Percentiles rank a stretch among this genome's conserved stretches.
phyloP scores from a whole-genome alignment of 1,140 invertebrate genomes.

The Sipha flava region DNA sequence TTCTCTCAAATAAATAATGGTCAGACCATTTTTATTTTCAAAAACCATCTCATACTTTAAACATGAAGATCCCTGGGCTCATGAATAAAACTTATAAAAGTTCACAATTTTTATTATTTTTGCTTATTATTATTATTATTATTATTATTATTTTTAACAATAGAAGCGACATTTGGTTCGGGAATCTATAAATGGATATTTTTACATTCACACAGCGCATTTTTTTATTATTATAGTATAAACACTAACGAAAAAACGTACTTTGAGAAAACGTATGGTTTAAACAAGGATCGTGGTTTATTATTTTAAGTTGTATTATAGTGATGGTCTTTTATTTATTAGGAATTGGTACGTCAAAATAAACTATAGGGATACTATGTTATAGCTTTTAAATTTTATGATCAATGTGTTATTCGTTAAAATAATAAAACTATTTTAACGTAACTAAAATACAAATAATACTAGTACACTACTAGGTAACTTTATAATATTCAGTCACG shows the following conservation, averaged over 20 bases:
- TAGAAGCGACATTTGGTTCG: neutral
- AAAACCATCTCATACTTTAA: neutral
- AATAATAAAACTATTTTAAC: too few species aligned
- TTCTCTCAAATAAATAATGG: neutral
- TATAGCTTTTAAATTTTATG: too few species aligned
- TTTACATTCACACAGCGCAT: neutral
- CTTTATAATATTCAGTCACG: too few species aligned
- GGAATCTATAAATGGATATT: neutral
- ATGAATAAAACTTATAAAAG: neutral
- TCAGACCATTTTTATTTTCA: neutral
- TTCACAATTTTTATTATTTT: too few species aligned
- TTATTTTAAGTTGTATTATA: neutral
- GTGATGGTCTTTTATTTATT: neutral
- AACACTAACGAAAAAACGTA: neutral
- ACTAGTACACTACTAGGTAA: too few species aligned
- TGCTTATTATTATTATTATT: neutral
- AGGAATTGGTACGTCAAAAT: too few species aligned
- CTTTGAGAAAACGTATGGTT: neutral
- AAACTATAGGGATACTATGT: too few species aligned
- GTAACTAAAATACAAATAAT: too few species aligned
- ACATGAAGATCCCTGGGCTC: neutral
- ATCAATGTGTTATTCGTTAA: too few species aligned
- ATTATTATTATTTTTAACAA: neutral
- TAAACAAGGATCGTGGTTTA: neutral
- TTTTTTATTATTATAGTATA: neutral